Evolutionary conservation across 1,140 invertebrate genomes (phyloP).

Genomic region (Cotesia vestalis): DNA sequence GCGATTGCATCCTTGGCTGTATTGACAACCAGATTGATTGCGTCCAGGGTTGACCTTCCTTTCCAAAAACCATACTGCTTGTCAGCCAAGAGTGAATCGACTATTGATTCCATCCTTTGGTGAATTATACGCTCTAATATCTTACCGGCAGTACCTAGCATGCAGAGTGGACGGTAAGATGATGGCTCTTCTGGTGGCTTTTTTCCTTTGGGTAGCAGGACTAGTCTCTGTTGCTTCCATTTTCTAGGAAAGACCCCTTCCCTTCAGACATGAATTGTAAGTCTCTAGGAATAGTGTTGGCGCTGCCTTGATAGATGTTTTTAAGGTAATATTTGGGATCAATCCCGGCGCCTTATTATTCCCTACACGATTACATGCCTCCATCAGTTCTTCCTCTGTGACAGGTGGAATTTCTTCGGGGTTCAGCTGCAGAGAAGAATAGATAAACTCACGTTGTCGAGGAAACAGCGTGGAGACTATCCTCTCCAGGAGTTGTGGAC

Average conservation of each 20-base stretch:
- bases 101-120: not conserved
- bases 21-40: constrained; percentile 1
- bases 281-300: not conserved
- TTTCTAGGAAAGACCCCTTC: not conserved
- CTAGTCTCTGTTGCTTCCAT: not conserved
- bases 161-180: not conserved
- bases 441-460: not conserved
- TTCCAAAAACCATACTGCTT: not conserved
- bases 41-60: not conserved
- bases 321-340: constrained; percentile 34
- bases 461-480: constrained; percentile 22
- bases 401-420: constrained; percentile 2
- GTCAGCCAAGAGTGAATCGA: no score
- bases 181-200: not conserved
- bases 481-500: not conserved
- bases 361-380: constrained; percentile 40
- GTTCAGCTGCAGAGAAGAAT: no score
- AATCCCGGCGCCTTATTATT: constrained; percentile 48
- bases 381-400: constrained; percentile 35
- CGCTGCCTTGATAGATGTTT: not conserved
- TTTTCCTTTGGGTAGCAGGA: not conserved
- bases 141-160: not conserved
- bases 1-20: not conserved
- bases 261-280: not conserved
- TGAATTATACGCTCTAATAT: not conserved